These are phyloP conservation scores for Nasalis larvatus DNA, from an alignment of 2,113 vertebrate species.

Conservation along the genomic window DNA sequence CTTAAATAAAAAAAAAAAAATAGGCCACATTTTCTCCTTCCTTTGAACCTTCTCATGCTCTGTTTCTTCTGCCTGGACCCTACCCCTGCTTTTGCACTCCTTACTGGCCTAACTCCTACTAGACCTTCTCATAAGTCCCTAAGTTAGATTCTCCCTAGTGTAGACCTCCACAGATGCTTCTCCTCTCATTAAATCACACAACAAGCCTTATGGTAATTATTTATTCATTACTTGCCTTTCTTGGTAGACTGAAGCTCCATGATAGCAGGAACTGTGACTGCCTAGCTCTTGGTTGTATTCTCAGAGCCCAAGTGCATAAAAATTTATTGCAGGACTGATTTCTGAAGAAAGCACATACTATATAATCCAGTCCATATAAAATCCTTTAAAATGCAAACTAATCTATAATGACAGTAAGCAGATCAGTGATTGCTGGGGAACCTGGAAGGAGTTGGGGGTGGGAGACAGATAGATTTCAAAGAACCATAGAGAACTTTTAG, in stretches of 20 bases:
- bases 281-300: not conserved
- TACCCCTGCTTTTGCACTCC: not conserved
- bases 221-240: not conserved
- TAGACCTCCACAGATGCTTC: not conserved
- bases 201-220: not conserved
- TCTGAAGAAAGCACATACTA: not conserved
- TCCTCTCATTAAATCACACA: not conserved
- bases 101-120: not conserved
- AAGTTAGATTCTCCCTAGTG: not conserved
- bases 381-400: slow-evolving; percentile 5
- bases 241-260: not conserved
- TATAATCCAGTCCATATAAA: slow-evolving; percentile 11
- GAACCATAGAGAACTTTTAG: not conserved
- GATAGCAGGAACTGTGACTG: not conserved
- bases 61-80: not conserved
- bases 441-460: not conserved
- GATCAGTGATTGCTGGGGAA: not conserved
- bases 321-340: slow-evolving; percentile 17
- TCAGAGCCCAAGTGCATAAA: not conserved
- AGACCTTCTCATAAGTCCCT: not conserved
- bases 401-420: not conserved
- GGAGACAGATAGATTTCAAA: not conserved
- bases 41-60: not conserved
- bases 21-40: not conserved
- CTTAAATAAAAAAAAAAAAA: no score